Evolutionary conservation across 2,888 invertebrate species (phyloP), one percentile per base, ranked within the genome.

Genomic region (Apantesis nais): DNA sequence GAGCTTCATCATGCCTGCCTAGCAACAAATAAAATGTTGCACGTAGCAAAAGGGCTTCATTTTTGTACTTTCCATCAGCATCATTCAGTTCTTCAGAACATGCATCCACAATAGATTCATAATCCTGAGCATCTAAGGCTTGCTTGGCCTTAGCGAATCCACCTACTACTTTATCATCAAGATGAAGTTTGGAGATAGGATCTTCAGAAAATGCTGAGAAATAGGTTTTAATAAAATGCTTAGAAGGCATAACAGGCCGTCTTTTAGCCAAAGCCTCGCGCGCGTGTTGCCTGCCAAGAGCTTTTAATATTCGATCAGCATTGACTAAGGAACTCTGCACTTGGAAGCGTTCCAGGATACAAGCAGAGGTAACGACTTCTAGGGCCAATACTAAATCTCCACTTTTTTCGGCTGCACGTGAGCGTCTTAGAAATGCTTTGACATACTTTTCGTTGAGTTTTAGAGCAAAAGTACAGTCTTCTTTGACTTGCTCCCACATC

Each of bases 361-460:
- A 99, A 29, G 98, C 98, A 39, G 98, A 97, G 0, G 99, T 99
- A 0, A 99, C 97, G 95, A 99, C 99, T 94, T 99, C 98, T 67
- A 99, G 92, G 72, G 98, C 97, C 77, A 97, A 96, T 73, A 97
- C 96, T 83, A 98, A 96, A 80, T 99, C 97, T 72, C 97, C 97
- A 68, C 97, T 96, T 72, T 97, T 96, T 91, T 99, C 99, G 80
- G 97, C 96, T 8, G 97, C 98, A 86, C 97, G 97, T 68, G 98
- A 98, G 75, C 99, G 96, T 67, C 99, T 95, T 74, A 97, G 95
- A 74, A 99, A 96, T 5, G 99, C 99, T 94, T 99, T 99, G 22
- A 97, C 96, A 90, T 99, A 99, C 78, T 96, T 97, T 58, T 97
- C 97, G 90, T 99, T 98, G 41, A 97, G 95, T 85, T 97, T 96